phyloP scores from a whole-genome alignment of 2,797 vertebrate genomes.

The Notolabrus celidotus region DNA sequence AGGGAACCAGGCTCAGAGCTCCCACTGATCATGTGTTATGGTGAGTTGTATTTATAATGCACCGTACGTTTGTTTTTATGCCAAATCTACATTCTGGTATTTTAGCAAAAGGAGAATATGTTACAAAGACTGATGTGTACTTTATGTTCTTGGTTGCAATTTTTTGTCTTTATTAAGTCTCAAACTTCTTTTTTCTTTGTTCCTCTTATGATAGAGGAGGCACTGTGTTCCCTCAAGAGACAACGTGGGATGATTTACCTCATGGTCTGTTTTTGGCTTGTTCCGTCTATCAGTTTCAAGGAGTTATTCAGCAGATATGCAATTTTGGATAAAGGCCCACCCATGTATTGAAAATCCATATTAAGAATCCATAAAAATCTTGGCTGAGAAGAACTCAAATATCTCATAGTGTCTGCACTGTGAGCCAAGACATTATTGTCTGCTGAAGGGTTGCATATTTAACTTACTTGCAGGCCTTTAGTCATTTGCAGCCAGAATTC shows the following conservation, averaged over 20 bases:
- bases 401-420: constrained; percentile 8
- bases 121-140: background rate
- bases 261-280: background rate
- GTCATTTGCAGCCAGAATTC: constrained; percentile 30
- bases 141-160: background rate
- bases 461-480: constrained; percentile 4
- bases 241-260: background rate
- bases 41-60: no score
- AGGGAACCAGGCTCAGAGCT: no score
- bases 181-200: background rate
- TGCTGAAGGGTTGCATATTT: constrained; percentile 38
- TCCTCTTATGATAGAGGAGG: background rate
- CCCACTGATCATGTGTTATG: no score
- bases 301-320: constrained; percentile 4
- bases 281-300: background rate
- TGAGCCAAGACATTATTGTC: constrained; percentile 21
- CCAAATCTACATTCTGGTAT: no score
- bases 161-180: background rate
- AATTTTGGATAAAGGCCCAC: background rate
- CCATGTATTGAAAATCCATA: background rate
- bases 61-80: no score
- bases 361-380: constrained; percentile 22
- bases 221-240: no score
- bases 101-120: background rate
- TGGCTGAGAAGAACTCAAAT: constrained; percentile 15